Conservation (phyloP, 2,888 invertebrate genomes). For the Xylocampa areola region DNA sequence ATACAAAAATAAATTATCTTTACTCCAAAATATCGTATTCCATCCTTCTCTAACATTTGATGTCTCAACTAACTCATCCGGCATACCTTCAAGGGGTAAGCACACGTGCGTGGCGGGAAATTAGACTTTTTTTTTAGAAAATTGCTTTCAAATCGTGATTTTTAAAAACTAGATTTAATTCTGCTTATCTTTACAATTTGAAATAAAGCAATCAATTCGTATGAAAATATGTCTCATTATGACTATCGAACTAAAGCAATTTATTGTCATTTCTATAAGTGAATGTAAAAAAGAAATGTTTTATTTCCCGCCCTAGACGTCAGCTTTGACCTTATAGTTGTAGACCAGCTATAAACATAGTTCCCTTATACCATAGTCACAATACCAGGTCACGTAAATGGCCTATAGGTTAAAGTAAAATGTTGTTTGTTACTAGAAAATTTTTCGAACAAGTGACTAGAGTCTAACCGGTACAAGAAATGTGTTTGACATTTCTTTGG, state of each 20-base stretch:
- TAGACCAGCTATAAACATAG: constrained; percentile 22
- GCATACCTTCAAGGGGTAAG: background rate
- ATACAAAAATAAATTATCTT: constrained; percentile 46
- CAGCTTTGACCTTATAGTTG: background rate
- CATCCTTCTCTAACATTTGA: constrained; percentile 20
- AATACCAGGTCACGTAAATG: constrained; percentile 39
- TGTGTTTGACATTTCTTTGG: constrained; percentile 37
- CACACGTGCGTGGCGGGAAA: too few relatives aligned
- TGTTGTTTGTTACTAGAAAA: constrained; percentile 21
- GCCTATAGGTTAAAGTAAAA: constrained; percentile 35
- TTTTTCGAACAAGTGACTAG: constrained; percentile 47
- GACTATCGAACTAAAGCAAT: too few relatives aligned
- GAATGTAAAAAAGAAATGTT: too few relatives aligned
- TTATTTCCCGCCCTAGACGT: too few relatives aligned
- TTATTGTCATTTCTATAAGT: too few relatives aligned
- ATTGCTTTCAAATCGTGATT: too few relatives aligned
- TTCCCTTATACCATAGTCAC: constrained; percentile 49
- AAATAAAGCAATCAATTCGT: too few relatives aligned
- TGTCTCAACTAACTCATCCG: background rate
- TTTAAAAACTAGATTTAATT: too few relatives aligned
- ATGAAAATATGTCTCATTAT: too few relatives aligned
- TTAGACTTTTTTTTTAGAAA: too few relatives aligned
- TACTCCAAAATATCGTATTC: constrained; percentile 29
- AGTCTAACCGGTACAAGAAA: constrained; percentile 49
- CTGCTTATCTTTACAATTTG: too few relatives aligned